Evolutionary conservation across 2,797 vertebrate species (phyloP), one percentile per base, ranked within the genome.

Genomic region (Sitta carolinensis): DNA sequence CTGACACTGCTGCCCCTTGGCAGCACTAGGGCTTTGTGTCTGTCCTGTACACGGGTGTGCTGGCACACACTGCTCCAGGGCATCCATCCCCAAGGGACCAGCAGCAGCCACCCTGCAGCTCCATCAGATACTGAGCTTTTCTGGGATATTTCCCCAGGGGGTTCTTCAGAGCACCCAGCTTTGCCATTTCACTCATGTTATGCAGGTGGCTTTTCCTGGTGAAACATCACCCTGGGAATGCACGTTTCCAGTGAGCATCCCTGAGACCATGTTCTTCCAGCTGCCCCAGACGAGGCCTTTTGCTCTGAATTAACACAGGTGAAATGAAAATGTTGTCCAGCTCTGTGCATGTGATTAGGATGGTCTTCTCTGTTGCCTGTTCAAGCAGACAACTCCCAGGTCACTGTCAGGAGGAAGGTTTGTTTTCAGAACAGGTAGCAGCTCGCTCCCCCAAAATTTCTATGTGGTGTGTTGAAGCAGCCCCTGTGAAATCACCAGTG

Each of bases 11-110:
- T 38, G 7, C 59, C 21, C 9, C 9, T 26, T 34, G 29, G n/a
- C 61, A 82, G 70, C 18, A 8, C 48, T 11, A 17, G 64, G 38
- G 19, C 50, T 6, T 8, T 10, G 38, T 83, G 32, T 25, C 80
- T 78, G 27, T 50, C 50, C 61, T 3, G 1, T 3, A 3, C 55
- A 4, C 0, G 0, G 61, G 7, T 4, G 2, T 2, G 2, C 11
- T 3, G 5, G 67, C 34, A 50, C 54, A 27, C 0, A 0, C 48
- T 80, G 73, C 48, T 47, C 47, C 2, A 3, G 57, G 27, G 5
- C 34, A 36, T 36, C 62, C 29, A 4, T 57, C n/a, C n/a, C 30
- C 38, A 45, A 5, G 1, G 0, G 54, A n/a, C 14, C 38, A 63
- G 66, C 36, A 59, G 45, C 50, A 48, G 70, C 62, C 54, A 16